These are phyloP conservation scores for Eublepharis macularius DNA, from an alignment of 2,113 vertebrate genomes.

Conservation along the genomic window DNA sequence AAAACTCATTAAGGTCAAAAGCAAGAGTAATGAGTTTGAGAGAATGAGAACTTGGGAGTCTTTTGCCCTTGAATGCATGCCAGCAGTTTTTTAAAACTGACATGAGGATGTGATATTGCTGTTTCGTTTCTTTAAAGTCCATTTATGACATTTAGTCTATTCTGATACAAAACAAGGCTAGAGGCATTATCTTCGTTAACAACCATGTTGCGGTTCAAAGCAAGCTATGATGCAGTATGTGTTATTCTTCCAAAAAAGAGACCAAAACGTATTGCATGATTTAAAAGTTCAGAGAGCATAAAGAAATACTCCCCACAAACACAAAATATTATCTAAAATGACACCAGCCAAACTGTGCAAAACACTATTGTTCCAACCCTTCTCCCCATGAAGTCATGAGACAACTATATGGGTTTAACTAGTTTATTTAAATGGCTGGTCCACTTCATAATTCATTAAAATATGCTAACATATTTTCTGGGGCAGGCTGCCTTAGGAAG, in stretches of 20 bases:
- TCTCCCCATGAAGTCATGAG: no score
- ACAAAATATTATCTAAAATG: no score
- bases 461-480: no score
- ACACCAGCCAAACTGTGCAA: no score
- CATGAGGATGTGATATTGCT: neutral
- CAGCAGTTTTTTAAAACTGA: conserved; percentile 25
- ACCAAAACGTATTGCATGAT: neutral
- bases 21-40: conserved; percentile 48
- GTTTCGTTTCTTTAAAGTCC: neutral
- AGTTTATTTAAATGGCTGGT: no score
- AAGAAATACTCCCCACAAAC: neutral
- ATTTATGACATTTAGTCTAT: conserved; percentile 8
- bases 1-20: conserved; percentile 55
- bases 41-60: conserved; percentile 31
- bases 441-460: no score
- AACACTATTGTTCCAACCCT: no score
- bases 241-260: neutral
- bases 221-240: neutral
- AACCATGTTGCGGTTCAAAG: neutral
- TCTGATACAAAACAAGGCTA: neutral
- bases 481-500: no score
- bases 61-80: conserved; percentile 11
- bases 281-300: neutral
- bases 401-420: no score
- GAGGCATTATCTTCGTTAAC: neutral